Evolutionary conservation across 1,140 invertebrate genomes (phyloP), one percentile per base, ranked within the genome.

Genomic region (Ylistrum balloti): DNA sequence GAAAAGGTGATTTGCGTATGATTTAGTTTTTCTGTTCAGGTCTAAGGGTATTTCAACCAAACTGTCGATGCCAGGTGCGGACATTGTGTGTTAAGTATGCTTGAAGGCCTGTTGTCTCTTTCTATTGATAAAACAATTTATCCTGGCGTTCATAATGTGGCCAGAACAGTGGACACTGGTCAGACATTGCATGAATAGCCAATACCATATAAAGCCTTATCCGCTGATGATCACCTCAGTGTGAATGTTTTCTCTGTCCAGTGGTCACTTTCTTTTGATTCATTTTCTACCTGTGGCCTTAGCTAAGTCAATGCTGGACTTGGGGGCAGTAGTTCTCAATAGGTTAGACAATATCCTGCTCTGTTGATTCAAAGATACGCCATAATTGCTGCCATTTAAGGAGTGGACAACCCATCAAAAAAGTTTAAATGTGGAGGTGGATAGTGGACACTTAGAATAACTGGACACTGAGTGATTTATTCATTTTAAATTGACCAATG

Each of bases 121-220:
- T n/a, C 56, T 74, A 74, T 74, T 74, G 56, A 74, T 74, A 74
- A 74, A 74, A 74, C 56, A 74, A 74, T 74, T 74, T 74, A 74
- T 74, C 22, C 3, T 74, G 56, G 1, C 1, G n/a, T 74, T 74
- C 28, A 74, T 28, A 74, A 74, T 74, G n/a, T 9, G 22, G 1
- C 56, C 11, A 10, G 22, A 48, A 48, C 45, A 48, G 45, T 9
- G 56, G n/a, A 74, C 56, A 74, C 17, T 74, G 56, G 56, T 74
- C 56, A 74, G 9, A 74, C 56, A 74, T 74, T 74, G 56, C 56
- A 74, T 74, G 56, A 74, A 74, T 74, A 74, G 56, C n/a, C 28
- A 74, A 74, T 74, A 74, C 56, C 56, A n/a, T 74, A 22, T 74
- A n/a, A 74, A 11, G 56, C 56, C 56, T 74, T n/a, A 74, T 74